Conservation (phyloP, 1,140 invertebrate species). For the Hormaphis cornu region DNA sequence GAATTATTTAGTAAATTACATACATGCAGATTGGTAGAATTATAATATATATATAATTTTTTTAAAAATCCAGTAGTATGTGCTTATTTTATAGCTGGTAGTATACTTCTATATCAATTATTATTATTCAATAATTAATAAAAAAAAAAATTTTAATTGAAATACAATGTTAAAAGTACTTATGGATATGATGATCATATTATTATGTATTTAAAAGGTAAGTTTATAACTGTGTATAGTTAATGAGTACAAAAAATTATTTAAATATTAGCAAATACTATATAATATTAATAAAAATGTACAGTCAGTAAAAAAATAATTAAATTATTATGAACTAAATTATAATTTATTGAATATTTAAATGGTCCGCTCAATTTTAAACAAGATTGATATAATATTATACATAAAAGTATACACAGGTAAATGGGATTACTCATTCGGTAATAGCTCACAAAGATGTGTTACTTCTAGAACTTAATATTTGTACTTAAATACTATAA, state of each 20-base stretch:
- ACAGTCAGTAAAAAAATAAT: not conserved
- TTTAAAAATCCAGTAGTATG: slow-evolving; percentile 10
- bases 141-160: not conserved
- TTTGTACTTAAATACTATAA: not conserved
- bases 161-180: not conserved
- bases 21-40: not conserved
- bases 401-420: not conserved
- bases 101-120: not conserved
- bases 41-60: not conserved
- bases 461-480: too few relatives aligned
- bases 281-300: not conserved
- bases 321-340: not conserved
- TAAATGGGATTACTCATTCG: not conserved
- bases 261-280: not conserved
- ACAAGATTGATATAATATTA: too few relatives aligned
- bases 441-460: not conserved
- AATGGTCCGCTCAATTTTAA: slow-evolving; percentile 12
- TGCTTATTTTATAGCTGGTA: slow-evolving; percentile 24
- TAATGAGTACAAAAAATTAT: not conserved
- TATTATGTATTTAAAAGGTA: not conserved
- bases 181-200: not conserved
- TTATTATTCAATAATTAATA: not conserved
- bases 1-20: not conserved
- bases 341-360: not conserved
- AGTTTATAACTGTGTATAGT: not conserved